Evolutionary conservation across 2,888 invertebrate genomes (phyloP).

Genomic region (Diogma glabrata): DNA sequence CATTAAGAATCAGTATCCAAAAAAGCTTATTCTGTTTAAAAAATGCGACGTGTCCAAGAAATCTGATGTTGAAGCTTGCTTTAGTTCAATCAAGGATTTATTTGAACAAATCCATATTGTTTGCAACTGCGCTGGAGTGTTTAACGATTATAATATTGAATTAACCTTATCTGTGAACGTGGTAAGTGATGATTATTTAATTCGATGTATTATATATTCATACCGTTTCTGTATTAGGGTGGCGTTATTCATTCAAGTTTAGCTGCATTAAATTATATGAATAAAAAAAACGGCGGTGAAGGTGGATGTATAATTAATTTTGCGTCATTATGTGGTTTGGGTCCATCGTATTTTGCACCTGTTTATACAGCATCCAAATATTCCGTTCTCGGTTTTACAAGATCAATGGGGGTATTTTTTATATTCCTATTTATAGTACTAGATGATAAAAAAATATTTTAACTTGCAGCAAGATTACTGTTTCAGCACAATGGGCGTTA

Average conservation of each 20-base stretch:
- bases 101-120: slow-evolving; percentile 33
- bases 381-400: slow-evolving; percentile 37
- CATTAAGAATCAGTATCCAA: slow-evolving; percentile 26
- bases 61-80: slow-evolving; percentile 32
- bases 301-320: slow-evolving; percentile 37
- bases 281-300: slow-evolving; percentile 33
- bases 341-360: slow-evolving; percentile 33
- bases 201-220: too few species aligned
- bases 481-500: slow-evolving; percentile 30
- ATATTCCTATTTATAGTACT: slow-evolving; percentile 5
- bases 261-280: slow-evolving; percentile 33
- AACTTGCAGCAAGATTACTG: slow-evolving; percentile 28
- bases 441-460: neutral
- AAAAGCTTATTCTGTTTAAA: slow-evolving; percentile 28
- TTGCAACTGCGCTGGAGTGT: slow-evolving; percentile 33
- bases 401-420: slow-evolving; percentile 34
- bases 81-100: slow-evolving; percentile 30
- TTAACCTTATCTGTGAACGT: slow-evolving; percentile 37
- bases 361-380: slow-evolving; percentile 37
- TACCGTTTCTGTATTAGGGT: too few species aligned
- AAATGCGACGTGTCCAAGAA: slow-evolving; percentile 35
- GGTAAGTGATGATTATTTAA: too few species aligned
- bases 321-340: slow-evolving; percentile 35
- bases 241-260: slow-evolving; percentile 38
- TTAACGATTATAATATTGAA: slow-evolving; percentile 31